Percentiles rank a stretch among this genome's conserved stretches.
These are phyloP conservation scores for Scopus umbretta DNA, from an alignment of 2,113 vertebrate genomes.

Conservation along the genomic window DNA sequence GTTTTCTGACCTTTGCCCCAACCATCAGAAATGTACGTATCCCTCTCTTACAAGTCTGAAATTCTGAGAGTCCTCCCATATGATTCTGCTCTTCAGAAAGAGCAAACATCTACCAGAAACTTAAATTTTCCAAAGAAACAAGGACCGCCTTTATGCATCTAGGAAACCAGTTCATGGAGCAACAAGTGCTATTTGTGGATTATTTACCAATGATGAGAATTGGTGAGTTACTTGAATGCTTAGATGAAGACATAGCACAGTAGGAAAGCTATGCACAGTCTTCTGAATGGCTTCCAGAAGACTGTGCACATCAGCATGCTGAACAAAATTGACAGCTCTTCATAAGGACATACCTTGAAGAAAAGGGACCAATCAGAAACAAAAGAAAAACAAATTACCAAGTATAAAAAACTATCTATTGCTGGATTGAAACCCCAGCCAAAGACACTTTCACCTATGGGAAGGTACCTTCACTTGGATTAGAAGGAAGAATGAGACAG, in stretches of 20 bases:
- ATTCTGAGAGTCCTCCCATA: not conserved
- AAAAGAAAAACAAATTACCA: not conserved
- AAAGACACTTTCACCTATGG: not conserved
- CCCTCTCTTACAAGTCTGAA: not conserved
- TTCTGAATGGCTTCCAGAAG: not conserved
- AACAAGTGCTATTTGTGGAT: not conserved
- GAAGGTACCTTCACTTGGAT: not conserved
- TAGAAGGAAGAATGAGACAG: not conserved
- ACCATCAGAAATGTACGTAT: not conserved
- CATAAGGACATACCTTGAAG: not conserved
- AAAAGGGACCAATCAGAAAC: not conserved
- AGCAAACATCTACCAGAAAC: not conserved
- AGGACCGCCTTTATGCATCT: not conserved
- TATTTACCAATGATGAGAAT: not conserved
- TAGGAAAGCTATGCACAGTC: not conserved
- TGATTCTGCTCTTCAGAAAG: not conserved
- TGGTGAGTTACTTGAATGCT: not conserved
- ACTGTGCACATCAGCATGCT: not conserved
- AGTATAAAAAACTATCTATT: not conserved
- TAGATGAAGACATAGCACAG: not conserved
- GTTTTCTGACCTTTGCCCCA: not conserved
- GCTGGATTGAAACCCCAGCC: not conserved
- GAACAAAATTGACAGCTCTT: not conserved
- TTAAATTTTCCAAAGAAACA: not conserved
- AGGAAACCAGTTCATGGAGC: not conserved